phyloP scores from a whole-genome alignment of 1,140 invertebrate genomes.

The Globodera rostochiensis region DNA sequence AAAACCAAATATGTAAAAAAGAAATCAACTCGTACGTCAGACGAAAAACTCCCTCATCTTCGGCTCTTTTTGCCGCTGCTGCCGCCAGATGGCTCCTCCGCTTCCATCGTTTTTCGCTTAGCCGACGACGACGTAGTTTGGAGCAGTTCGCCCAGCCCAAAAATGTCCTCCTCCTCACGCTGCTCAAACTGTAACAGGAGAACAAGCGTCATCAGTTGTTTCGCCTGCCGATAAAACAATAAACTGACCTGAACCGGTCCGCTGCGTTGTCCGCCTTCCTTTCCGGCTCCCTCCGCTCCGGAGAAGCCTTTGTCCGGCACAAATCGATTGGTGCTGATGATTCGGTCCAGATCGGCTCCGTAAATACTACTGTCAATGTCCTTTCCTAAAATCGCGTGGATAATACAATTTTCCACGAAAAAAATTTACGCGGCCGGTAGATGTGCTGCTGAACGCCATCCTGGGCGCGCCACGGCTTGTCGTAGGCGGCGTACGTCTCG shows the following conservation, averaged over 20 bases:
- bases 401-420: background rate
- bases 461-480: constrained; percentile 76
- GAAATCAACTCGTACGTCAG: background rate
- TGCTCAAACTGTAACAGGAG: constrained; percentile 32
- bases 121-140: constrained; percentile 37
- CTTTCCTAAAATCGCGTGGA: constrained; percentile 38
- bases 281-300: constrained; percentile 38
- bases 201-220: background rate
- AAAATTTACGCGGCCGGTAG: constrained; percentile 80
- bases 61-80: constrained; percentile 28
- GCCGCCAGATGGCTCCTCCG: background rate
- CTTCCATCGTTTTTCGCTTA: constrained; percentile 34
- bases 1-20: background rate
- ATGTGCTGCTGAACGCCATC: constrained; percentile 83
- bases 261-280: constrained; percentile 15
- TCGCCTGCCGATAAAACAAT: background rate
- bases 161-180: constrained; percentile 50
- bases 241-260: constrained; percentile 48
- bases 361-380: constrained; percentile 46
- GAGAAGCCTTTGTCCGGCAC: constrained; percentile 50
- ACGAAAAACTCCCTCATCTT: constrained; percentile 5
- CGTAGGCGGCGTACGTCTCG: constrained; percentile 96
- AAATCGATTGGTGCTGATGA: constrained; percentile 49
- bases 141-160: constrained; percentile 50
- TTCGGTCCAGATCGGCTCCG: constrained; percentile 52